Evolutionary conservation across 1,140 invertebrate species (phyloP), one percentile per base, ranked within the genome.

Genomic region (Drosophila nasuta): DNA sequence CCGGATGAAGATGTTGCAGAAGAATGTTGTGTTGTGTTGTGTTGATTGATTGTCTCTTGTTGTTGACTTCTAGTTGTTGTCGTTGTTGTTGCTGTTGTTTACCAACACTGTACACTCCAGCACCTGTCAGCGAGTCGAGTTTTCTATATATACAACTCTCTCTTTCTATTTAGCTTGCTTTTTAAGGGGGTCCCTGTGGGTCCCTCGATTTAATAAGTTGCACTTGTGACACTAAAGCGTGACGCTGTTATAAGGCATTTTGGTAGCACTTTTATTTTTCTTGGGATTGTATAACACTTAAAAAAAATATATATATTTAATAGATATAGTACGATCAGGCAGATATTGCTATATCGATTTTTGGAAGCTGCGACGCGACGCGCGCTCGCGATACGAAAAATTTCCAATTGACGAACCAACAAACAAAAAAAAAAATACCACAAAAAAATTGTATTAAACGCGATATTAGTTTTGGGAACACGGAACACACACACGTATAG

Each of bases 191-290:
- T 54, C 28, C 28, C 51, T n/a, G 6, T 38, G 51, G 51, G 30
- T 33, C 51, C 30, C 30, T 13, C 5, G 11, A 2, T 13, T 13
- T 43, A 13, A 4, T 46, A 67, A 64, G 62, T 73, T 59, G 86
- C 83, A 88, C 83, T 87, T 89, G 69, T 67, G 59, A 78, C 85
- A 89, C 85, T 88, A 88, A 88, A 88, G 85, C 85, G 85, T 88
- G 59, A 88, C 70, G 85, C 81, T 88, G 52, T 83, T 60, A 49
- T 85, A 88, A 88, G 85, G 85, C 85, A 88, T 88, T 85, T 81
- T 88, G 81, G 81, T 89, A 81, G 64, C 76, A 70, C 60, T 75
- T 70, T 46, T 66, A 17, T 38, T 58, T 59, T 49, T 62, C 48
- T 25, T 38, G 33, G 75, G 30, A 57, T 62, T 54, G 58, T 75